A percentile compares a stretch with the other conserved stretches of the same genome.
Conservation (phyloP, 2,113 vertebrate genomes). For the Ornithorhynchus anatinus region DNA sequence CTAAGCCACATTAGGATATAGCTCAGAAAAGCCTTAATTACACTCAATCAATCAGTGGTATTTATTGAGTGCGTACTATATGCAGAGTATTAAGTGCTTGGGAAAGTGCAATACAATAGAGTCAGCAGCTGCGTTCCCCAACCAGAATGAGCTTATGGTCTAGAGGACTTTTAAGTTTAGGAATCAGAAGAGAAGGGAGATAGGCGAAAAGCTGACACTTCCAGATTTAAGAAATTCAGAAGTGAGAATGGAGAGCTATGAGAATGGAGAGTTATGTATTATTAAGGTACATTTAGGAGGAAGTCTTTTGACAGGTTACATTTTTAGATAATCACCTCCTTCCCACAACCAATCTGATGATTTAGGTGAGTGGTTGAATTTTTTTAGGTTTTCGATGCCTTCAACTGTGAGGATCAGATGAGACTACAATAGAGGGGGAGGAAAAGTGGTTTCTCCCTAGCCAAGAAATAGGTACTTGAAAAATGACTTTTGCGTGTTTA, state of each 20-base stretch:
- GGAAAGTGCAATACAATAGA: too few relatives aligned
- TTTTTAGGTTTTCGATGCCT: neutral
- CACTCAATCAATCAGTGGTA: too few relatives aligned
- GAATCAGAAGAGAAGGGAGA: neutral
- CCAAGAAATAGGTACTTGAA: neutral
- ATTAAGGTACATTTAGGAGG: neutral
- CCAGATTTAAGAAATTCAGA: too few relatives aligned
- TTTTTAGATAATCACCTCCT: neutral
- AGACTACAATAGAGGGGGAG: too few relatives aligned
- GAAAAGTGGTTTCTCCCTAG: neutral
- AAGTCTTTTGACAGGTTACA: neutral
- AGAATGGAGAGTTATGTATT: too few relatives aligned
- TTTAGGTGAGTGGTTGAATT: neutral
- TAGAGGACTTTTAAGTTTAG: neutral
- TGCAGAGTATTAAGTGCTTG: too few relatives aligned
- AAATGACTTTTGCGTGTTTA: neutral
- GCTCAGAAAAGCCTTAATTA: too few relatives aligned
- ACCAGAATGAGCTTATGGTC: slow-evolving; percentile 1
- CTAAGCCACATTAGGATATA: neutral
- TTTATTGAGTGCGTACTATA: too few relatives aligned
- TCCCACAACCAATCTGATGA: neutral
- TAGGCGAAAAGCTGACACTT: neutral
- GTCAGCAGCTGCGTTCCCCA: neutral
- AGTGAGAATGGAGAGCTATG: too few relatives aligned
- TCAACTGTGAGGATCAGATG: too few relatives aligned